Percentiles rank a stretch among this genome's conserved stretches.
Evolutionary conservation across 2,797 vertebrate genomes (phyloP).

Genomic region (Remorina albescens): DNA sequence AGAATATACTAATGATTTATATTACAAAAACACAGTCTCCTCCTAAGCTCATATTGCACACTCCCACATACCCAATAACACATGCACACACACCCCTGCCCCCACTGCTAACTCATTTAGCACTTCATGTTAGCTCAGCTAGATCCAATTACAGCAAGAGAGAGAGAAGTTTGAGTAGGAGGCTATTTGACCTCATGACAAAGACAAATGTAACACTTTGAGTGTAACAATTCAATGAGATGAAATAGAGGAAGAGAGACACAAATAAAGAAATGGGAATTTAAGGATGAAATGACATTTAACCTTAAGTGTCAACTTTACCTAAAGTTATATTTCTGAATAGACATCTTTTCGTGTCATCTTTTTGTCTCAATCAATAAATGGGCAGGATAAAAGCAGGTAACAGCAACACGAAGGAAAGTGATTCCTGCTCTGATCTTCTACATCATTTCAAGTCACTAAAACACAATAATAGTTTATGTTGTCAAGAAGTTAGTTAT

Average conservation of each 20-base stretch:
- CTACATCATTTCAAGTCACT: not conserved
- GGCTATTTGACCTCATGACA: slow-evolving; percentile 70
- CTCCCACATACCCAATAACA: slow-evolving; percentile 1
- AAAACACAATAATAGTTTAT: not conserved
- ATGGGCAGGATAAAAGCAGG: not conserved
- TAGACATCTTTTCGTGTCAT: too few relatives aligned
- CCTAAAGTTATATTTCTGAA: too few relatives aligned
- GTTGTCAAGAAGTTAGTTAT: too few relatives aligned
- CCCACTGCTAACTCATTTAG: slow-evolving; percentile 75
- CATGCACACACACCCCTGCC: slow-evolving; percentile 52
- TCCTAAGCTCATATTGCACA: slow-evolving; percentile 6
- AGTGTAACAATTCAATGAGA: slow-evolving; percentile 32
- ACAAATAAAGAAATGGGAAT: not conserved
- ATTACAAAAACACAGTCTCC: not conserved
- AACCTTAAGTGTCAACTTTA: not conserved
- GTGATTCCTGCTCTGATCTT: not conserved
- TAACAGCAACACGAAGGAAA: not conserved
- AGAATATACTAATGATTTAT: slow-evolving; percentile 12
- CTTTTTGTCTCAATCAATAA: not conserved
- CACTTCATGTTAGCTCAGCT: slow-evolving; percentile 78
- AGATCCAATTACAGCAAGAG: slow-evolving; percentile 75
- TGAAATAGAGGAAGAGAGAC: slow-evolving; percentile 4
- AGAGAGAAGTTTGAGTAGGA: slow-evolving; percentile 66
- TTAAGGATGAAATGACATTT: not conserved
- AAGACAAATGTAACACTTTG: slow-evolving; percentile 51